A percentile compares a stretch with the other conserved stretches of the same genome.
phyloP scores from a whole-genome alignment of 1,140 invertebrate species.

The Sitobion miscanthi region DNA sequence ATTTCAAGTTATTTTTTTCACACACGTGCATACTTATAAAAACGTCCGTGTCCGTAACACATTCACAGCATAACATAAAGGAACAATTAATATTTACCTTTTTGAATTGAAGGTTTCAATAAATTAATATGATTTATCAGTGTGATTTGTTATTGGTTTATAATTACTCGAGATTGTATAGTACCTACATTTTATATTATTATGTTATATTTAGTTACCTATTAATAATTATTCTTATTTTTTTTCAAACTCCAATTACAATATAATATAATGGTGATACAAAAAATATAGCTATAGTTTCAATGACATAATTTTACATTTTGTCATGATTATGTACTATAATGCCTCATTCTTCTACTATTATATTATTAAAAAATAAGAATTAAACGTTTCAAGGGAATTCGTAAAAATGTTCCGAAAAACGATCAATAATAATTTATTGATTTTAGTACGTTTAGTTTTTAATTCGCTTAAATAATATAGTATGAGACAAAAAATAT shows the following conservation, averaged over 20 bases:
- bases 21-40: slow-evolving; percentile 23
- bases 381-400: background rate
- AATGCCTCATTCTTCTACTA: background rate
- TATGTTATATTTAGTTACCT: background rate
- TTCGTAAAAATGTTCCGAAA: background rate
- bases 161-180: background rate
- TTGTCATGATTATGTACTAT: background rate
- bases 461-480: background rate
- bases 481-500: background rate
- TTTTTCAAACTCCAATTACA: background rate
- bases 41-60: slow-evolving; percentile 21
- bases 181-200: background rate
- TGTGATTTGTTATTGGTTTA: background rate
- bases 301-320: slow-evolving; percentile 19
- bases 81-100: slow-evolving; percentile 3
- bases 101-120: background rate
- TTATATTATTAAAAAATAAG: background rate
- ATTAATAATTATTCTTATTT: background rate
- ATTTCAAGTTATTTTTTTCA: slow-evolving; percentile 17
- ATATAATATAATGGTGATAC: background rate
- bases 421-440: background rate
- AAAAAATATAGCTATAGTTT: background rate
- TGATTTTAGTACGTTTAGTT: background rate
- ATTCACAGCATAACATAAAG: background rate
- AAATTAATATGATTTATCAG: background rate